Evolutionary conservation across 2,113 vertebrate species (phyloP), one percentile per base, ranked within the genome.

Genomic region (Arenaria interpres): DNA sequence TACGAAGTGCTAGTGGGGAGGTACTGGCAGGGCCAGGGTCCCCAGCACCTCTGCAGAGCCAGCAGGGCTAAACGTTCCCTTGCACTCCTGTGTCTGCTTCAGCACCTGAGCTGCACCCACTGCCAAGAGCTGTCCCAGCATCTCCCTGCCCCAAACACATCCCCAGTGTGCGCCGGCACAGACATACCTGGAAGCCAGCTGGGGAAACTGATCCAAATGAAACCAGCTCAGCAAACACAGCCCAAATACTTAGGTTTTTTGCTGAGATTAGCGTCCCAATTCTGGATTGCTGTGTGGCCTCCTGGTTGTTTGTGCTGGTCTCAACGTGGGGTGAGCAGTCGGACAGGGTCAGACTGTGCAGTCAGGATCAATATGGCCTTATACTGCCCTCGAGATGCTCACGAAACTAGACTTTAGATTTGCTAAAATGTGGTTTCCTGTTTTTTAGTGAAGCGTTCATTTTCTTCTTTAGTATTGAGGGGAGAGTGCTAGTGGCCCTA

Each of bases 351-450:
- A 68, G 66, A 21, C 57, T 90, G 22, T 71, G 64, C 17, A 13
- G 63, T 91, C 35, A 37, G 72, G 77, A 91, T 85, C 87, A 67
- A 30, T 32, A n/a, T 64, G 56, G 80, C 56, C 91, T 95, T 53
- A 48, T 28, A 22, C 24, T 89, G 87, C 66, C 62, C 73, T 82
- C 1, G 1, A 85, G 81, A 68, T 82, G 35, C 66, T 81, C 56
- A 35, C 7, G 4, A 92, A 95, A 76, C 32, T 66, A 33, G 62
- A 41, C 32, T 90, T 90, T 8, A 64, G 64, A 15, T 86, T 93
- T 95, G 85, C 80, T 95, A 67, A 90, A 94, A 30, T 79, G 83
- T 74, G 79, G 68, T 82, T 96, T 97, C 90, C 86, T 94, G 84
- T 62, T 95, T 93, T 93, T 73, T 72, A 68, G 32, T 66, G 30